Conservation (phyloP, 2,797 vertebrate genomes). For the Sternarchorhynchus goeldii region DNA sequence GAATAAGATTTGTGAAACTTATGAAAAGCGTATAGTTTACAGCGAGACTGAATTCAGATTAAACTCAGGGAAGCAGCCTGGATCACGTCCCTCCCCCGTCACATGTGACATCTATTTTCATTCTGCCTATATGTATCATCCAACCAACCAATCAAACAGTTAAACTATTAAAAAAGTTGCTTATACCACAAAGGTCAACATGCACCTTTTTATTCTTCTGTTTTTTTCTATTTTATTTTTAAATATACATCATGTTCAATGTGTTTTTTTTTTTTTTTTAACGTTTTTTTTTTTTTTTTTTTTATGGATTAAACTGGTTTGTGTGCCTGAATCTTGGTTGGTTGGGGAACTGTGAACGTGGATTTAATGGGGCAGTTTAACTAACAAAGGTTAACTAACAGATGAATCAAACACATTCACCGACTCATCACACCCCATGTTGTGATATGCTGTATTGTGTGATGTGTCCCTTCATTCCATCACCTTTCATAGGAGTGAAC, state of each 20-base stretch:
- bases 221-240: constrained; percentile 53
- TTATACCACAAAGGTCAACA: constrained; percentile 71
- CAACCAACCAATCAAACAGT: constrained; percentile 65
- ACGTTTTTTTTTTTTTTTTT: constrained; percentile 73
- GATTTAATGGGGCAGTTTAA: constrained; percentile 47
- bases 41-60: constrained; percentile 45
- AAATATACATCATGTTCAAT: constrained; percentile 62
- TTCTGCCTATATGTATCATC: constrained; percentile 64
- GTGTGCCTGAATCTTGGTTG: constrained; percentile 76
- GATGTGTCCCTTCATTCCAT: constrained; percentile 50
- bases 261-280: constrained; percentile 61
- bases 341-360: constrained; percentile 74
- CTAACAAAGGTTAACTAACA: constrained; percentile 29
- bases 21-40: constrained; percentile 19
- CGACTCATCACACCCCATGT: constrained; percentile 29
- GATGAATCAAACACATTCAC: constrained; percentile 28
- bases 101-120: constrained; percentile 65
- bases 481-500: constrained; percentile 35
- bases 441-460: constrained; percentile 56
- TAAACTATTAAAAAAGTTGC: constrained; percentile 67
- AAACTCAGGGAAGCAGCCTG: constrained; percentile 84
- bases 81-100: constrained; percentile 70
- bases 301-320: constrained; percentile 68
- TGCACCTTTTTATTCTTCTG: constrained; percentile 75
- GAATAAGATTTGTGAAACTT: not conserved